Conservation (phyloP, 2,888 invertebrate genomes). For the Pycnomerus fuliginosus region DNA sequence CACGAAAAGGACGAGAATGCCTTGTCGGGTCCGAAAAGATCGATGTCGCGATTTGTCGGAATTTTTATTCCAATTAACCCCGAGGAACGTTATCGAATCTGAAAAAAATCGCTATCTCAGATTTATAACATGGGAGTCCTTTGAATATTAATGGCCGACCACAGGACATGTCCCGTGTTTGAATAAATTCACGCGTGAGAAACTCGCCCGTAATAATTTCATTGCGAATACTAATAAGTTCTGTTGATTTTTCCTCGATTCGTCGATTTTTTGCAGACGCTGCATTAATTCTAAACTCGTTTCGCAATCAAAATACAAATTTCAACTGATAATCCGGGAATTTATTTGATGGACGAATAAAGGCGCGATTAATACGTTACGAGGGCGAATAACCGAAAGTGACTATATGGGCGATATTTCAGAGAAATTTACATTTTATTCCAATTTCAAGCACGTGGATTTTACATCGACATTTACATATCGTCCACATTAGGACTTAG, state of each 20-base stretch:
- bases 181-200: constrained; percentile 15
- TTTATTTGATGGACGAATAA: constrained; percentile 4
- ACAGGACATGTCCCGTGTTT: constrained; percentile 10
- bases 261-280: background rate
- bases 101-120: constrained; percentile 1
- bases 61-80: background rate
- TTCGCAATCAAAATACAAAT: background rate
- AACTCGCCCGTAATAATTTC: constrained; percentile 13
- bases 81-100: constrained; percentile 1
- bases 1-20: background rate
- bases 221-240: constrained; percentile 15
- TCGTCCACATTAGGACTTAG: no score
- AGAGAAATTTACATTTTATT: no score
- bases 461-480: no score
- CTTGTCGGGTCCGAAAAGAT: background rate
- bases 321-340: constrained; percentile 4
- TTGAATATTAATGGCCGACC: constrained; percentile 18
- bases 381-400: no score
- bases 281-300: constrained; percentile 1
- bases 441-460: no score
- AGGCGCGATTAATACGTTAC: no score
- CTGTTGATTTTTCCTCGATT: background rate
- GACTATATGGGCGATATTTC: no score
- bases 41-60: background rate
- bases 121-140: constrained; percentile 14